Percentiles rank a stretch among this genome's conserved stretches.
Conservation (phyloP, 2,113 vertebrate genomes). For the Phylloscopus trochiloides region DNA sequence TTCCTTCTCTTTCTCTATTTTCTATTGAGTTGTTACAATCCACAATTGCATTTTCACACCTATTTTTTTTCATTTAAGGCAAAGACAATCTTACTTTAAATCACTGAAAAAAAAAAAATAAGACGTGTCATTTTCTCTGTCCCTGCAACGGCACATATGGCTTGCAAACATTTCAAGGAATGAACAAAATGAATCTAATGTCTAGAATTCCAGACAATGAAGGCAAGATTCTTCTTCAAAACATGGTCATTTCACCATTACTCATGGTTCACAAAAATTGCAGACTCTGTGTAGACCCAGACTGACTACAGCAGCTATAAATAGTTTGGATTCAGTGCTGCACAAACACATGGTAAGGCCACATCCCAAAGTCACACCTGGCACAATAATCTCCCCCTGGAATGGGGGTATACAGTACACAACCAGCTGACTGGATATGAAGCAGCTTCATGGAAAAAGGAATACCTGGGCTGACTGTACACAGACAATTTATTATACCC, state of each 20-base stretch:
- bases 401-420: background rate
- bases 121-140: background rate
- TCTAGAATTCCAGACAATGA: background rate
- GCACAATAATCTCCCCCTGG: background rate
- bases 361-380: background rate
- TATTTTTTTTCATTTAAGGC: background rate
- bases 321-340: background rate
- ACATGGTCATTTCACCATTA: background rate
- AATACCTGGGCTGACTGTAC: background rate
- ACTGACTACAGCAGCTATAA: background rate
- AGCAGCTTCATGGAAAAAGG: background rate
- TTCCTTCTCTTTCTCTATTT: background rate
- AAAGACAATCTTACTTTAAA: constrained; percentile 12
- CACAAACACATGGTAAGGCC: background rate
- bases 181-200: background rate
- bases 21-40: constrained; percentile 3
- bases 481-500: background rate
- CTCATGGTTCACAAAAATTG: background rate
- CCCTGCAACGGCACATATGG: background rate
- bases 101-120: background rate
- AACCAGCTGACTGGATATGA: background rate
- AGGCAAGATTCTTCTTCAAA: background rate
- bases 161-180: background rate
- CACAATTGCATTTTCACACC: background rate
- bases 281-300: background rate